Evolutionary conservation across 2,113 vertebrate species (phyloP).

Genomic region (Alexandromys fortis): DNA sequence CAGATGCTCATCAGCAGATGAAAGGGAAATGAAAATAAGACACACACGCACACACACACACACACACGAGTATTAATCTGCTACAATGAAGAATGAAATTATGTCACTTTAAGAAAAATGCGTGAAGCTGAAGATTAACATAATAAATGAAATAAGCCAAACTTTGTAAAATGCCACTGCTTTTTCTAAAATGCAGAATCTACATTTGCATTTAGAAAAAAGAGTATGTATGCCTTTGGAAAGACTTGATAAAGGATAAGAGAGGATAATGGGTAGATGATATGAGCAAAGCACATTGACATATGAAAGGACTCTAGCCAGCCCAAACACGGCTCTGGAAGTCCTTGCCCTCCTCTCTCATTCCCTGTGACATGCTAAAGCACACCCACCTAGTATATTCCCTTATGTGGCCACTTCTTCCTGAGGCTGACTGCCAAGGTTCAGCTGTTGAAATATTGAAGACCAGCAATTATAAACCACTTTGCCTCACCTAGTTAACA

Average conservation of each 20-base stretch:
- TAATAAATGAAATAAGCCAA: not conserved
- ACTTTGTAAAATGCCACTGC: not conserved
- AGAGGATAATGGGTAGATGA: not conserved
- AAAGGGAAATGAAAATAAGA: not conserved
- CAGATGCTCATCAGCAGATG: not conserved
- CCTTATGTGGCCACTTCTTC: no score
- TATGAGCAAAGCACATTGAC: not conserved
- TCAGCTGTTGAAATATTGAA: no score
- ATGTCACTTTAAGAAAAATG: not conserved
- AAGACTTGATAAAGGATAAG: not conserved
- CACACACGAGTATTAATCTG: not conserved
- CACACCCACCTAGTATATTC: no score
- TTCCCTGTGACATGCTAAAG: no score
- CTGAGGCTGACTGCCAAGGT: no score
- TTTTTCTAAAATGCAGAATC: not conserved
- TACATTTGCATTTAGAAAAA: not conserved
- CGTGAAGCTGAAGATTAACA: not conserved
- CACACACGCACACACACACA: not conserved
- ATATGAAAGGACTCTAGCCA: not conserved
- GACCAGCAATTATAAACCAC: no score
- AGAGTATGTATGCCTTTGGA: not conserved
- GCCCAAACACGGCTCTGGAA: no score
- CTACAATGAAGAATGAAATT: not conserved
- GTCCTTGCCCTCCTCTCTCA: no score
- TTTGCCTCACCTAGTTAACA: no score